Evolutionary conservation across 2,113 vertebrate genomes (phyloP).

Genomic region (Ptychochromis oligacanthus): DNA sequence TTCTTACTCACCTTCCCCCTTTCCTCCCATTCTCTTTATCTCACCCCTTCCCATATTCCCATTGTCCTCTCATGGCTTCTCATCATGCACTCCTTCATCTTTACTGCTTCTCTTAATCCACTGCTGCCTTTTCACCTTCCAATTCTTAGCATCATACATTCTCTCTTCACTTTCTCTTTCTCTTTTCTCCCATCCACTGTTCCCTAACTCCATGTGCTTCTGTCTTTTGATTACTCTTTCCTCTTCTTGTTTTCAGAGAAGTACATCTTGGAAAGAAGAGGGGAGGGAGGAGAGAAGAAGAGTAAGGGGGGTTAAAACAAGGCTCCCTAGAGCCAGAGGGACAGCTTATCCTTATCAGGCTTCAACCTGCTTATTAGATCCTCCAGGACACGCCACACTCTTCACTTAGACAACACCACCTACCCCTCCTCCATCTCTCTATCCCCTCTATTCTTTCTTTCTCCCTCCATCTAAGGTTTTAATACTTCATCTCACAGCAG

Average conservation of each 20-base stretch:
- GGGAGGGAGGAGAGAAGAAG: conserved; percentile 16
- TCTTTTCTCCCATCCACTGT: background rate
- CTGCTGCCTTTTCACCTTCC: background rate
- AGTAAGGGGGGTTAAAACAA: conserved; percentile 57
- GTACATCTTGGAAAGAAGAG: conserved; percentile 56
- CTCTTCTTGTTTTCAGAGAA: conserved; percentile 53
- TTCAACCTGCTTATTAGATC: conserved; percentile 84
- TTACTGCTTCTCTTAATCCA: background rate
- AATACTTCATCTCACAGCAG: conserved; percentile 45
- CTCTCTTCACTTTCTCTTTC: conserved; percentile 12
- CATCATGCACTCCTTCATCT: conserved; percentile 17
- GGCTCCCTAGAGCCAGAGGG: conserved; percentile 77
- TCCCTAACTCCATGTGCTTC: conserved; percentile 22
- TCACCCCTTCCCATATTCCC: conserved; percentile 5
- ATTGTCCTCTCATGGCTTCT: conserved; percentile 17
- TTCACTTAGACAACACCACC: conserved; percentile 70
- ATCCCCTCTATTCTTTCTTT: conserved; percentile 40
- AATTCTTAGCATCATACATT: background rate
- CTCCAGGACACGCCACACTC: conserved; percentile 75
- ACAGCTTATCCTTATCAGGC: conserved; percentile 82
- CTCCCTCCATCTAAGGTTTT: conserved; percentile 54
- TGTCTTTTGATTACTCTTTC: conserved; percentile 37
- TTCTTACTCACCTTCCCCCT: background rate
- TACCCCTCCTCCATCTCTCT: conserved; percentile 56
- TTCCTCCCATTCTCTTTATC: background rate